These are phyloP conservation scores for Nemopilema nomurai DNA, from an alignment of 30 jellyfish, hydroid and myxozoan genomes.

Conservation along the genomic window DNA sequence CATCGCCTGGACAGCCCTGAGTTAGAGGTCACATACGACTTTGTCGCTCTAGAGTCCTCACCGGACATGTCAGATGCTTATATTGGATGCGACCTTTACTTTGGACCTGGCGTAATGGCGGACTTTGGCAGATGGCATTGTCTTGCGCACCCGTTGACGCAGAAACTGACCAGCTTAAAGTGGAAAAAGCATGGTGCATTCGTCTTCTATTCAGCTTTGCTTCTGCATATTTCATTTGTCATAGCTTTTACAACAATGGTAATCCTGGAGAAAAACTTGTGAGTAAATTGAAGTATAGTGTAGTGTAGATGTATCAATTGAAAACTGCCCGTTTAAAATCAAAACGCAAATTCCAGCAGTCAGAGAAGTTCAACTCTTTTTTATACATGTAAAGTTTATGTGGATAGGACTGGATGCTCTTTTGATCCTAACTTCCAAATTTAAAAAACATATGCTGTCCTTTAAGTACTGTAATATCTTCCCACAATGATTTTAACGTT, in stretches of 20 bases:
- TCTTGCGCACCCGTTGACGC: slow-evolving; percentile 48
- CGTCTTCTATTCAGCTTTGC: slow-evolving; percentile 10
- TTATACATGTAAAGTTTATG: too few relatives aligned
- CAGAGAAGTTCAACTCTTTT: too few relatives aligned
- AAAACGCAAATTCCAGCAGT: too few relatives aligned
- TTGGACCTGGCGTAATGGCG: slow-evolving; percentile 51
- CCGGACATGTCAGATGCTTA: background rate
- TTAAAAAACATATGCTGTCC: too few relatives aligned
- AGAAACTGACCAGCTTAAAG: slow-evolving; percentile 20
- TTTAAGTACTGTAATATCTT: too few relatives aligned
- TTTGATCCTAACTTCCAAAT: too few relatives aligned
- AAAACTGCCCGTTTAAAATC: too few relatives aligned
- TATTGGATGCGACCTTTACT: slow-evolving; percentile 30
- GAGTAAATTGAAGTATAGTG: too few relatives aligned
- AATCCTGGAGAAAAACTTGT: slow-evolving; percentile 37
- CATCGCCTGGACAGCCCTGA: slow-evolving; percentile 20
- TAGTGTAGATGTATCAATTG: too few relatives aligned
- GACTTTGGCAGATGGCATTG: slow-evolving; percentile 7
- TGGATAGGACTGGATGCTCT: too few relatives aligned
- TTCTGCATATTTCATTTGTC: slow-evolving; percentile 17
- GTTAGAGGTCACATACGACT: slow-evolving; percentile 22
- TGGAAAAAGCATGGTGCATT: slow-evolving; percentile 40
- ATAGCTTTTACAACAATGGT: slow-evolving; percentile 24
- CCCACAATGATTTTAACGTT: too few relatives aligned
- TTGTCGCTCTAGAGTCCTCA: slow-evolving; percentile 20